Base-by-base conservation (phyloP, 2,113 vertebrate species). In the Tachysurus fulvidraco region DNA sequence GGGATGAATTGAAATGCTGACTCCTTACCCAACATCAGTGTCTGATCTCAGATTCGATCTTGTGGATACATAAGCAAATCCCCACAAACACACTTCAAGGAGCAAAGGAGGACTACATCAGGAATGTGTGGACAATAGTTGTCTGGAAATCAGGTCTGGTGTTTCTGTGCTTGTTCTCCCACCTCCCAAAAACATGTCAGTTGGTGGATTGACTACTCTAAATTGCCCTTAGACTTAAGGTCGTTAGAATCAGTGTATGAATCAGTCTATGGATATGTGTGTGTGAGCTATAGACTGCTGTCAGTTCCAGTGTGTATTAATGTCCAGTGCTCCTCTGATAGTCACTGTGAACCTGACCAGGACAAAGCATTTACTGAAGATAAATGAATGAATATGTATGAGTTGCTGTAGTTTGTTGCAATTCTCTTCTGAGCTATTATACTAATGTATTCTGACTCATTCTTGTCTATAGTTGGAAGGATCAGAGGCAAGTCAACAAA, bases 381-480 rank as follows among this genome's bases (percentile, higher is more conserved):
- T 78, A 5, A 78, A 78, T 77, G 12, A 52, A 77, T 78, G 17
- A 78, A 54, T 25, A 88, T 85, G 78, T 65, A 82, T 23, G 30
- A 85, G 44, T 44, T 87, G 79, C 83, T 85, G 54, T 79, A 86
- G 81, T 84, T 81, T 59, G 77, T 76, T 64, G 28, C 74, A 64
- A 81, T 55, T 81, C 64, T 81, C 59, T 69, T 77, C n/a, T 81
- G 23, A 62, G 57, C 30, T 14, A 83, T 84, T 84, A 88, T 86
- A 65, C 30, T 81, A 84, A 88, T 81, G 1, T 25, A 85, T 78
- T 85, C 79, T 16, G 46, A 78, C 50, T 52, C 67, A 84, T 59
- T 71, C 25, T 69, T 23, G 44, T 44, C 16, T 86, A 36, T 62
- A 84, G 80, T 67, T 62, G 65, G 46, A 69, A 79, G 46, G 55